These are phyloP conservation scores for Cheilosia urbana DNA, from an alignment of 2,888 invertebrate species.

Conservation along the genomic window DNA sequence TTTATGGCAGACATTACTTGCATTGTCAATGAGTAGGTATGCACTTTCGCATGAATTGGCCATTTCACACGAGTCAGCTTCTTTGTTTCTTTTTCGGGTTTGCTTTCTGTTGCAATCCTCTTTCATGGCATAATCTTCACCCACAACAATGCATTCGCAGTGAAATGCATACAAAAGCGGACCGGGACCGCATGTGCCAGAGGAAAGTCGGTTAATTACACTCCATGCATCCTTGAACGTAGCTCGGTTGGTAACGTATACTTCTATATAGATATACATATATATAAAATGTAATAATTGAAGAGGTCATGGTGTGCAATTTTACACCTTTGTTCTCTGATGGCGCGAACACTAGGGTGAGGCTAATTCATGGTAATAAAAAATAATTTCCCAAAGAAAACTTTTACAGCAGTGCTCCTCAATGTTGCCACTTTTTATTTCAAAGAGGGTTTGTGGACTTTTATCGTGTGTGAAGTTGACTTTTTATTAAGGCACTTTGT, in stretches of 20 bases:
- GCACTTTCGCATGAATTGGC: conserved; percentile 59
- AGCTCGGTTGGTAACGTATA: conserved; percentile 7
- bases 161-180: conserved; percentile 2
- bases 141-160: conserved; percentile 46
- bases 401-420: not conserved
- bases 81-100: conserved; percentile 9
- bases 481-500: not conserved
- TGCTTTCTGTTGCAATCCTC: conserved; percentile 34
- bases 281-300: conserved; percentile 55
- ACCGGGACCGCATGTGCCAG: conserved; percentile 45
- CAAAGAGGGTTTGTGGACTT: not conserved
- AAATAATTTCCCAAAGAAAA: conserved; percentile 37
- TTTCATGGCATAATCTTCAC: conserved; percentile 55
- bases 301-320: conserved; percentile 71
- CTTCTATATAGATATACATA: conserved; percentile 3
- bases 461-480: not conserved
- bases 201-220: conserved; percentile 72
- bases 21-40: conserved; percentile 61
- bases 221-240: conserved; percentile 55
- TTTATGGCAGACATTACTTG: conserved; percentile 23
- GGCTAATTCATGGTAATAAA: conserved; percentile 45
- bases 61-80: conserved; percentile 38
- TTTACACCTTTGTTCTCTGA: conserved; percentile 66
- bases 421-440: conserved; percentile 14
- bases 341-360: not conserved